Evolutionary conservation across 2,113 vertebrate species (phyloP).

Genomic region (Edolisoma coerulescens): DNA sequence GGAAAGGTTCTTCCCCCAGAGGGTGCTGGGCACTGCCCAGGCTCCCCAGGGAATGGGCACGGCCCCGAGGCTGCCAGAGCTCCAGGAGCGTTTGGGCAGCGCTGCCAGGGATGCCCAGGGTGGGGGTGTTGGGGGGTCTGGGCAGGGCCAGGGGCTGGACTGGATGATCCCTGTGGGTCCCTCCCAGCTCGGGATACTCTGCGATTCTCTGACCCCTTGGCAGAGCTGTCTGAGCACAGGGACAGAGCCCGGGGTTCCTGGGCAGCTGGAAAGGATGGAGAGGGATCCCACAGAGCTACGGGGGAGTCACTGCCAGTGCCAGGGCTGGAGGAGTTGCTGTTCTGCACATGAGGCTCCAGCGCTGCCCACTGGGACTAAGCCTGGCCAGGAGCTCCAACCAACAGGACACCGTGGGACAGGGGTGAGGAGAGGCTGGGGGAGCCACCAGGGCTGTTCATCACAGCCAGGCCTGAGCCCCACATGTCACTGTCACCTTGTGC

Average conservation of each 20-base stretch:
- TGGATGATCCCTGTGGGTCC: background rate
- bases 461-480: background rate
- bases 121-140: background rate
- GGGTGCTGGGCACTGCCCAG: background rate
- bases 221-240: background rate
- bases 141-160: accelerated
- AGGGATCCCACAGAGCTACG: background rate
- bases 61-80: background rate
- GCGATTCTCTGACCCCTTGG: background rate
- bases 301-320: background rate
- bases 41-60: background rate
- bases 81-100: accelerated
- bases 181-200: background rate
- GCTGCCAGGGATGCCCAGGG: background rate
- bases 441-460: background rate
- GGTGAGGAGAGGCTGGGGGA: background rate
- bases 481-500: background rate
- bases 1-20: background rate
- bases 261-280: background rate
- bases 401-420: background rate
- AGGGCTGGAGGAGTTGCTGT: background rate
- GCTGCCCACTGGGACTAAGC: background rate
- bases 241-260: background rate
- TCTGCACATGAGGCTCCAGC: background rate
- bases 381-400: background rate